Evolutionary conservation across 2,113 vertebrate species (phyloP), one percentile per base, ranked within the genome.

Genomic region (Lophotis ruficrista): DNA sequence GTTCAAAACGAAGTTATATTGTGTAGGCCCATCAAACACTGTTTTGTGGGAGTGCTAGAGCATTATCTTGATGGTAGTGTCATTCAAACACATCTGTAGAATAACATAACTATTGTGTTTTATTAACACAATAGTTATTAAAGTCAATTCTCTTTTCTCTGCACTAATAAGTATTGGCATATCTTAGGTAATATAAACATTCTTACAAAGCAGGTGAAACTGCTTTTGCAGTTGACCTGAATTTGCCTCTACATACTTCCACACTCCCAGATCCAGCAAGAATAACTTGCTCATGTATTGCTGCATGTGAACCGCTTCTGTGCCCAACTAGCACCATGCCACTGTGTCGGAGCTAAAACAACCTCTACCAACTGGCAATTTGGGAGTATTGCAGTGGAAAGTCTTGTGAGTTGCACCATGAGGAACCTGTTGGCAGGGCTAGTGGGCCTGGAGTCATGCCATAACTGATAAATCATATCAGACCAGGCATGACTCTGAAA

Each of bases 351-450:
- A 91, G 19, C 20, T 50, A 65, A 69, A 85, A 6, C 48, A 64
- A 30, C 16, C 2, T 61, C 35, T 41, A 7, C 16, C 3, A 50
- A 4, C 4, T 14, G 23, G 5, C 0, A 0, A 37, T 51, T 75
- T 80, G 60, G 10, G 9, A 45, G 19, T 16, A 30, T 7, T 73
- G 19, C 50, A 73, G 27, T 38, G 25, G 10, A 43, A 88, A 83
- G 11, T 21, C 33, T 82, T 35, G 21, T 69, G 58, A 82, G 23
- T 2, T 82, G 45, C 10, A 71, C 20, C 28, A 37, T 16, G n/a
- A 79, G 37, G 22, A 80, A 4, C 27, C 10, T n/a, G 7, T 23
- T 45, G 28, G 12, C 15, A 45, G 33, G 30, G 7, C 28, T 27
- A 60, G 14, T 30, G 66, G 31, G 37, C 35, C 45, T 60, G 21